Conservation (phyloP, 2,113 vertebrate genomes). For the Pangasianodon hypophthalmus region DNA sequence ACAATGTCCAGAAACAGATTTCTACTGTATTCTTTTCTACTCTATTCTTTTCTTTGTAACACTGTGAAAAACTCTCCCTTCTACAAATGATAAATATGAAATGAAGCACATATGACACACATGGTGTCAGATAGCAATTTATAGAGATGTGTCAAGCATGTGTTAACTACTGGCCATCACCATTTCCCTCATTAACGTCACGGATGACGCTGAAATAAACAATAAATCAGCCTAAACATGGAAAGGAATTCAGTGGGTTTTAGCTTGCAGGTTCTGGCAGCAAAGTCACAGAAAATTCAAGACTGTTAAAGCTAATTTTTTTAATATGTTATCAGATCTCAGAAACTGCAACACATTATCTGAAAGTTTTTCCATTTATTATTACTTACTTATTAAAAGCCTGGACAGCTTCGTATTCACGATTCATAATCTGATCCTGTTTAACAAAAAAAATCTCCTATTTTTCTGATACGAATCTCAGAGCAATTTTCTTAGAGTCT, state of each 20-base stretch:
- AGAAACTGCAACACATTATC: neutral
- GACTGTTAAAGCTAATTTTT: neutral
- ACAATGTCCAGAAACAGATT: neutral
- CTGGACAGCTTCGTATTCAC: neutral
- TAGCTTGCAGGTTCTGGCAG: neutral
- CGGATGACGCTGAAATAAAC: neutral
- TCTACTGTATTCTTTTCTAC: neutral
- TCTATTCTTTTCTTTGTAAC: neutral
- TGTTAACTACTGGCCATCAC: neutral
- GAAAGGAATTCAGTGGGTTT: slow-evolving; percentile 4
- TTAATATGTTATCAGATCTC: neutral
- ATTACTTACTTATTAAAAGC: neutral
- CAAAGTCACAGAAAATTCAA: neutral
- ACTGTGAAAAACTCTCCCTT: neutral
- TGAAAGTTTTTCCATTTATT: neutral
- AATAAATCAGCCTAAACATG: slow-evolving; percentile 8
- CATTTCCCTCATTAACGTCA: neutral
- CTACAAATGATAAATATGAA: neutral
- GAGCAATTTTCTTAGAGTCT: neutral
- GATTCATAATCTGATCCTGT: neutral
- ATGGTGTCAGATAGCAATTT: neutral
- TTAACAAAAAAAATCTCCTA: neutral
- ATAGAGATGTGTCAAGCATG: neutral
- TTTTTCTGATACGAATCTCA: neutral
- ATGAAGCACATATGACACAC: neutral